Evolutionary conservation across 2,888 invertebrate genomes (phyloP).

Genomic region (Pyrochroa serraticornis): DNA sequence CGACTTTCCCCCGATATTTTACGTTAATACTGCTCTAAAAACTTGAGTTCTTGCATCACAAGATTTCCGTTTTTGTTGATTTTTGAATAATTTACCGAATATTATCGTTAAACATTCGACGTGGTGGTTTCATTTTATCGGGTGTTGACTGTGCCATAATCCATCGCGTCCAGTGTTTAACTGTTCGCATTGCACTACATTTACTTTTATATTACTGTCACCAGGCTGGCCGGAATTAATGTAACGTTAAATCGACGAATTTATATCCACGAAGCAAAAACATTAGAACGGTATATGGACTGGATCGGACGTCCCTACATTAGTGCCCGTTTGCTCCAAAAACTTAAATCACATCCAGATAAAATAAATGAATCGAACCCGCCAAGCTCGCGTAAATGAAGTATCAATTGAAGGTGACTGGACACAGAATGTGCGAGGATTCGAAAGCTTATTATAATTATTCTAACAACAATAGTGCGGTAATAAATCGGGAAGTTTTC

Average conservation of each 20-base stretch:
- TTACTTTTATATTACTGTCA: constrained; percentile 51
- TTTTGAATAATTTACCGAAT: too few species aligned
- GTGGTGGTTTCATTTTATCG: background rate
- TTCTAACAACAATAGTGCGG: constrained; percentile 1
- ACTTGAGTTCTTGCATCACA: too few species aligned
- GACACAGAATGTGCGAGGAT: too few species aligned
- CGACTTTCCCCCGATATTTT: too few species aligned
- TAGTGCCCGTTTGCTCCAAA: constrained; percentile 39
- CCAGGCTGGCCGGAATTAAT: constrained; percentile 45
- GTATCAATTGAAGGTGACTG: too few species aligned
- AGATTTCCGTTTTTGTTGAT: too few species aligned
- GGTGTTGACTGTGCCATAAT: constrained; percentile 20
- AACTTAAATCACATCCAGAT: constrained; percentile 1
- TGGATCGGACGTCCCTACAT: constrained; percentile 37
- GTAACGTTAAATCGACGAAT: constrained; percentile 49
- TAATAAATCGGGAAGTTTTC: background rate
- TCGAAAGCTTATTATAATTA: constrained; percentile 5
- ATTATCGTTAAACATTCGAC: background rate
- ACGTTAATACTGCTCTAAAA: too few species aligned
- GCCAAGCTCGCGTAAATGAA: too few species aligned
- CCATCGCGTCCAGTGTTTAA: constrained; percentile 39
- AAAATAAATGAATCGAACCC: constrained; percentile 8
- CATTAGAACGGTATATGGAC: constrained; percentile 36
- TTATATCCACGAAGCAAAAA: constrained; percentile 43
- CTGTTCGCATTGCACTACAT: constrained; percentile 46